Conservation (phyloP, 2,888 invertebrate genomes). For the Tenthredo scrophulariae region DNA sequence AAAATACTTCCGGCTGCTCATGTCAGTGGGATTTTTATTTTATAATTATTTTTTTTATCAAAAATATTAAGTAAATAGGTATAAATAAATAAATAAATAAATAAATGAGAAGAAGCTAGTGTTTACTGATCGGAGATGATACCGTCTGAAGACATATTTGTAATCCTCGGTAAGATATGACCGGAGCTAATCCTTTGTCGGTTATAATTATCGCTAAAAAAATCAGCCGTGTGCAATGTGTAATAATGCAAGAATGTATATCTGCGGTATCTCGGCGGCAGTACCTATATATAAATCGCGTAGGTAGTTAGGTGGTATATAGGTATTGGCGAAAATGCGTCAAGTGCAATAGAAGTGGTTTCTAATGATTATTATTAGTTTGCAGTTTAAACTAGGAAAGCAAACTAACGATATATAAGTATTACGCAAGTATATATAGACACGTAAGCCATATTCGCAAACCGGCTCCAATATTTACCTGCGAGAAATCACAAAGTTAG, state of each 20-base stretch:
- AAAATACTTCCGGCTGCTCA: background rate
- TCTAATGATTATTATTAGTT: background rate
- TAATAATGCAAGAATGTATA: background rate
- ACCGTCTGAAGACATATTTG: background rate
- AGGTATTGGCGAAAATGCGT: background rate
- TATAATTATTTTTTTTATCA: background rate
- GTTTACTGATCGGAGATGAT: conserved; percentile 41
- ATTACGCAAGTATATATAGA: background rate
- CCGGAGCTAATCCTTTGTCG: conserved; percentile 31
- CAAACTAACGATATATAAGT: background rate
- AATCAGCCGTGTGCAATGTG: background rate
- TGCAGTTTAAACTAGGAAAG: background rate
- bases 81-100: background rate
- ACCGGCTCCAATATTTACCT: conserved; percentile 1
- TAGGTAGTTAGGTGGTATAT: background rate
- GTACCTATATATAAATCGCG: background rate
- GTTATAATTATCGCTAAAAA: conserved; percentile 25
- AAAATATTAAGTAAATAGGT: background rate
- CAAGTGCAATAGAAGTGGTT: background rate
- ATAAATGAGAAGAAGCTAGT: background rate
- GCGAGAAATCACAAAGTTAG: conserved; percentile 28
- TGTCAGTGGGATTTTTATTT: background rate
- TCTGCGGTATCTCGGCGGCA: background rate
- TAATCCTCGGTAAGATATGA: conserved; percentile 22
- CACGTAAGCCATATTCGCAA: conserved; percentile 11